These are phyloP conservation scores for Cotesia congregata DNA, from an alignment of 2,888 invertebrate genomes.

Conservation along the genomic window DNA sequence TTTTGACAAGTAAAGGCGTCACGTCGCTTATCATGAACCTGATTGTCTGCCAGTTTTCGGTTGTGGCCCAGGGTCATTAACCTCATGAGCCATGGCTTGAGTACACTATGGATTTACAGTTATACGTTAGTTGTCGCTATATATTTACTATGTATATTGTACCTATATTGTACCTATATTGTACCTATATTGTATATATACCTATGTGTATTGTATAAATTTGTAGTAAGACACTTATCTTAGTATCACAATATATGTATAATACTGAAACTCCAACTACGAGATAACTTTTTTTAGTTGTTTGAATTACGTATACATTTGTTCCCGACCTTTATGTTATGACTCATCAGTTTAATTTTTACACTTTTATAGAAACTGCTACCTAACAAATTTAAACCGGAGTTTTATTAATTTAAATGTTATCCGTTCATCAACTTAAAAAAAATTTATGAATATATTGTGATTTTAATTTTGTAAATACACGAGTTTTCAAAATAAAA, in stretches of 20 bases:
- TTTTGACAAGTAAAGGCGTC: conserved; percentile 18
- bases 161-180: no score
- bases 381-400: not conserved
- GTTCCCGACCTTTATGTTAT: conserved; percentile 19
- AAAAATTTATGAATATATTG: no score
- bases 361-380: not conserved
- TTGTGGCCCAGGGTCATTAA: conserved; percentile 45
- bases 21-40: conserved; percentile 36
- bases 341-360: conserved; percentile 18
- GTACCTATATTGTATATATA: not conserved
- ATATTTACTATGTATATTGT: not conserved
- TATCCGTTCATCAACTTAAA: no score
- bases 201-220: not conserved
- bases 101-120: conserved; percentile 18
- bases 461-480: no score
- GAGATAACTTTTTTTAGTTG: conserved; percentile 7
- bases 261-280: conserved; percentile 1
- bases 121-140: conserved; percentile 13
- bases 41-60: conserved; percentile 42
- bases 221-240: not conserved
- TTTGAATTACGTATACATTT: conserved; percentile 4
- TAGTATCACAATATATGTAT: not conserved
- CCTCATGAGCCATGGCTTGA: conserved; percentile 30
- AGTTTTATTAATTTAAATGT: no score
- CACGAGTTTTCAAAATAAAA: no score